phyloP scores from a whole-genome alignment of 37 sponge, comb jelly and placozoan genomes.

The Dysidea cf. avara region DNA sequence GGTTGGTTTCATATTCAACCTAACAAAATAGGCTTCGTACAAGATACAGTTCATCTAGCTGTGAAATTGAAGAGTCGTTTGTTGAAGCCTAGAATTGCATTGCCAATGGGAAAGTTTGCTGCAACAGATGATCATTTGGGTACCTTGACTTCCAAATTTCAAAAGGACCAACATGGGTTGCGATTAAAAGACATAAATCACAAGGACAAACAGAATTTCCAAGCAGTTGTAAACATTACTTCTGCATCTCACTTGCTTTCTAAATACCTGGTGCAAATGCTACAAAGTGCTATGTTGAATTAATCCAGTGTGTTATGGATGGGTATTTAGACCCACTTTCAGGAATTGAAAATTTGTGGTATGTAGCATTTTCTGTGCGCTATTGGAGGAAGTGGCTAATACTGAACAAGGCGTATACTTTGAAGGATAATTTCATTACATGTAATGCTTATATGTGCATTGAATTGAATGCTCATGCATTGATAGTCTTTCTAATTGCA shows the following conservation, averaged over 20 bases:
- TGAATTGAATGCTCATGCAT: too few species aligned
- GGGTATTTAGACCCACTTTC: slow-evolving; percentile 20
- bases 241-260: too few species aligned
- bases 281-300: slow-evolving; percentile 22
- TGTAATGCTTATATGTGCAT: slow-evolving; percentile 47
- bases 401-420: slow-evolving; percentile 19
- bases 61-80: too few species aligned
- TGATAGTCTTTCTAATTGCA: slow-evolving; percentile 17
- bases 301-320: slow-evolving; percentile 33
- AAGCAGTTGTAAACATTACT: slow-evolving; percentile 20
- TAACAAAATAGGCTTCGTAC: slow-evolving; percentile 36
- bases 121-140: slow-evolving; percentile 33
- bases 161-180: slow-evolving; percentile 50
- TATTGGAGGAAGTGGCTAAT: slow-evolving; percentile 54
- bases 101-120: slow-evolving; percentile 60
- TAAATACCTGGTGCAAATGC: slow-evolving; percentile 51
- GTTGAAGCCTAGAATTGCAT: slow-evolving; percentile 25
- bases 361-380: slow-evolving; percentile 29
- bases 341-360: slow-evolving; percentile 39
- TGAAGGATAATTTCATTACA: slow-evolving; percentile 40
- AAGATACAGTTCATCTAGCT: slow-evolving; percentile 53
- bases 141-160: slow-evolving; percentile 32
- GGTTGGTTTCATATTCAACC: slow-evolving; percentile 30
- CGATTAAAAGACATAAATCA: slow-evolving; percentile 15
- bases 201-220: slow-evolving; percentile 53